These are phyloP conservation scores for Cyanoliseus patagonus DNA, from an alignment of 2,113 vertebrate species.

Conservation along the genomic window DNA sequence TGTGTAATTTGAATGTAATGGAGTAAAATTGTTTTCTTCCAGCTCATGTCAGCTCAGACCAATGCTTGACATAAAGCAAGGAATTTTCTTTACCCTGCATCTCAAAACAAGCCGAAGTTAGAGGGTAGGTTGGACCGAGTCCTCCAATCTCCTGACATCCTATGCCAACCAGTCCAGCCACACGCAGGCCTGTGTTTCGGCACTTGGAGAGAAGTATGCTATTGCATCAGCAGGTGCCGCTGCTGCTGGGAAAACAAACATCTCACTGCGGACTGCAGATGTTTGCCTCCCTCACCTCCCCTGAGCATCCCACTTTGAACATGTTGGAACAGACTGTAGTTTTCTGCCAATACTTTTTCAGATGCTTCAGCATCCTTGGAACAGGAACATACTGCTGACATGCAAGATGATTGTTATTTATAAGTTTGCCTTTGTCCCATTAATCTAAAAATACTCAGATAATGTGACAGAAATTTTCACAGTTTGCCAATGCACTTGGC, in stretches of 20 bases:
- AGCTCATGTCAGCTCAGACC: neutral
- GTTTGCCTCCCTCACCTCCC: neutral
- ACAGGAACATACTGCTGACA: neutral
- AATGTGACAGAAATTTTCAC: neutral
- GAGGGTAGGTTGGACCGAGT: neutral
- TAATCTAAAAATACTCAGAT: conserved; percentile 42
- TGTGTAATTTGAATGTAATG: neutral
- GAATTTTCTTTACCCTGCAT: neutral
- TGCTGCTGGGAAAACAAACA: neutral
- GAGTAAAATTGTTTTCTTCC: neutral
- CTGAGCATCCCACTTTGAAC: neutral
- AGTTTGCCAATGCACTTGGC: neutral
- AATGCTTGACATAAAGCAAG: neutral
- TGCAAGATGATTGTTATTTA: conserved; percentile 10
- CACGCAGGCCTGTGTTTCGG: neutral
- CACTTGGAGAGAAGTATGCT: neutral
- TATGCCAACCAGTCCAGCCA: neutral
- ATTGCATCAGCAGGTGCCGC: neutral
- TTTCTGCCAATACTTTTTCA: conserved; percentile 1
- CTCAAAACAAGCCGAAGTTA: neutral
- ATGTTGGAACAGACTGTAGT: neutral
- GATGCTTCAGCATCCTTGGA: neutral
- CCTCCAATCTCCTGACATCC: neutral
- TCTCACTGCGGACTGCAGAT: neutral
- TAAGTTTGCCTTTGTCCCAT: conserved; percentile 17